Evolutionary conservation across 1,140 invertebrate genomes (phyloP).

Genomic region (Phthorimaea operculella): DNA sequence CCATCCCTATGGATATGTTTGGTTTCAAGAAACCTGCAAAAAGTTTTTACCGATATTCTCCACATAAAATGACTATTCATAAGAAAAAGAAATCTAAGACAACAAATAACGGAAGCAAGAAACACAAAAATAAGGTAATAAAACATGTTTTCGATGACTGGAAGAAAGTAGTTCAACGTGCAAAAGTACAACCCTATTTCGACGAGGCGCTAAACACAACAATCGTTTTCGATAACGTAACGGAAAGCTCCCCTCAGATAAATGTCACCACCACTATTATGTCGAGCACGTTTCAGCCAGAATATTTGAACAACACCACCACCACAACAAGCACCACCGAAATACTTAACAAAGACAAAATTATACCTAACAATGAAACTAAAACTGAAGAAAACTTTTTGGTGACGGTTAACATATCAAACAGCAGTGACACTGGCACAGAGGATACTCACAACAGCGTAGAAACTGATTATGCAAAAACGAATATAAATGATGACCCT

Average conservation of each 20-base stretch:
- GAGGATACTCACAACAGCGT: conserved; percentile 43
- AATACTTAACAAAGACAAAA: conserved; percentile 10
- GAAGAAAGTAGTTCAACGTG: conserved; percentile 20
- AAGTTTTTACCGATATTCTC: conserved; percentile 23
- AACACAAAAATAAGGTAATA: conserved; percentile 39
- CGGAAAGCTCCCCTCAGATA: too few species aligned
- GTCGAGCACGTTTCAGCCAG: too few species aligned
- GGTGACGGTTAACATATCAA: conserved; percentile 32
- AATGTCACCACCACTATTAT: too few species aligned
- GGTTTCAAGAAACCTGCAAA: conserved; percentile 24
- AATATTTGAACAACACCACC: neutral
- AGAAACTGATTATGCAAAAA: conserved; percentile 33
- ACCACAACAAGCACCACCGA: conserved; percentile 2
- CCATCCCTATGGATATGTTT: conserved; percentile 37
- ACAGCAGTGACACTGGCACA: conserved; percentile 26
- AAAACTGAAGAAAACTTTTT: conserved; percentile 28
- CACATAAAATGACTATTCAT: conserved; percentile 45
- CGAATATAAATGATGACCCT: conserved; percentile 14
- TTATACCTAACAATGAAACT: conserved; percentile 20
- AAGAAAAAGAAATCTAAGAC: conserved; percentile 47
- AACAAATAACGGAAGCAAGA: conserved; percentile 26
- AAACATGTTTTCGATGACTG: conserved; percentile 30
- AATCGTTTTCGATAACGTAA: too few species aligned
- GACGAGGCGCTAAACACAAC: neutral
- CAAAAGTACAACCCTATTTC: conserved; percentile 1